phyloP scores from a whole-genome alignment of 64 coral and sea anemone species.

The Acropora yongei region DNA sequence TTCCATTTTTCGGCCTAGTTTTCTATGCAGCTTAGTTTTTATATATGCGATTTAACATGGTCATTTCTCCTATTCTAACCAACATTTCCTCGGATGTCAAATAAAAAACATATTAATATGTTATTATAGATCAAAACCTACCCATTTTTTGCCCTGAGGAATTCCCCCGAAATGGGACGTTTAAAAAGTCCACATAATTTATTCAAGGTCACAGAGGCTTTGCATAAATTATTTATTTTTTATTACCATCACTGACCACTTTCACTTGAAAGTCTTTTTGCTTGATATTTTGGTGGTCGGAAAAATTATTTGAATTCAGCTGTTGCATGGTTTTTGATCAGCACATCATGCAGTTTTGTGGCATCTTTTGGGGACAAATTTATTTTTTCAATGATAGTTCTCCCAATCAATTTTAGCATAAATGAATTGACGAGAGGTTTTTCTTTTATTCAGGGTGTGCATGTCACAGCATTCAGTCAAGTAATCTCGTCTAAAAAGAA shows the following conservation, averaged over 20 bases:
- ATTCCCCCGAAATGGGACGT: too few species aligned
- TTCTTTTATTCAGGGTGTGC: too few species aligned
- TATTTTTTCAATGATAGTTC: not conserved
- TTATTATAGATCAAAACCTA: too few species aligned
- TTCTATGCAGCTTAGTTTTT: too few species aligned
- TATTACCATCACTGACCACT: too few species aligned
- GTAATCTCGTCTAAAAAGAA: not conserved
- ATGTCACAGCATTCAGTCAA: not conserved
- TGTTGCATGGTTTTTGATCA: not conserved
- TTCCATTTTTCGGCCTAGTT: not conserved
- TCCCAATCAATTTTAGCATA: not conserved
- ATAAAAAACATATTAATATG: too few species aligned
- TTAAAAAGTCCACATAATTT: not conserved
- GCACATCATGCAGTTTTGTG: not conserved
- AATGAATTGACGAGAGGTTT: too few species aligned
- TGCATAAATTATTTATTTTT: too few species aligned
- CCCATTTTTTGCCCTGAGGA: too few species aligned
- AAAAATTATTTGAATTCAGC: conserved; percentile 28
- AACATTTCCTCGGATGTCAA: too few species aligned
- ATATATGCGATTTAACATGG: too few species aligned
- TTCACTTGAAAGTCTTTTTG: not conserved
- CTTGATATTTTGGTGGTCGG: conserved; percentile 20
- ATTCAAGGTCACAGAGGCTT: not conserved
- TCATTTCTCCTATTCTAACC: too few species aligned
- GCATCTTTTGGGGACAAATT: not conserved